These are phyloP conservation scores for Heterodera carotae DNA, from an alignment of 1,140 invertebrate genomes.

Conservation along the genomic window DNA sequence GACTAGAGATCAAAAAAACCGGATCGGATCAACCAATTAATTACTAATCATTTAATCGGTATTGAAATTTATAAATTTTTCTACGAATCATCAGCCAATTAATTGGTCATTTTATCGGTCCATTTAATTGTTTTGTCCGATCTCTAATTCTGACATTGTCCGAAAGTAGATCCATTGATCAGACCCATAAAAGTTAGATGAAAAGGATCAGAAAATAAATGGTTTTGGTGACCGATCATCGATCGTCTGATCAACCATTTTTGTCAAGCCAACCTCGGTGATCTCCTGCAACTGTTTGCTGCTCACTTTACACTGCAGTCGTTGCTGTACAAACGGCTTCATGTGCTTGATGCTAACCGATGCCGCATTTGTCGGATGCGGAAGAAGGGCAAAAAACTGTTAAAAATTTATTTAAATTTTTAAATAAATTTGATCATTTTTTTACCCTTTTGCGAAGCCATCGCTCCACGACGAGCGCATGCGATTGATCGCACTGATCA, in stretches of 20 bases:
- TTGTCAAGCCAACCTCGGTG: constrained; percentile 43
- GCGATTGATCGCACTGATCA: constrained; percentile 48
- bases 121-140: too few relatives aligned
- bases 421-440: neutral
- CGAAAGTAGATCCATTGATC: too few relatives aligned
- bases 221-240: too few relatives aligned
- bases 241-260: neutral
- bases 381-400: constrained; percentile 22
- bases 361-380: constrained; percentile 26
- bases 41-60: too few relatives aligned
- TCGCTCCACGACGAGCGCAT: constrained; percentile 56
- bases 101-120: too few relatives aligned
- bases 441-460: constrained; percentile 60
- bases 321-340: constrained; percentile 65
- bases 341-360: constrained; percentile 61
- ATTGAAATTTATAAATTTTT: too few relatives aligned
- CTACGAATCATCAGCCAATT: too few relatives aligned
- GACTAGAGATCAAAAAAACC: too few relatives aligned
- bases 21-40: too few relatives aligned
- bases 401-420: neutral
- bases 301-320: constrained; percentile 60
- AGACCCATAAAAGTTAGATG: too few relatives aligned
- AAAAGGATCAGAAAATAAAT: too few relatives aligned
- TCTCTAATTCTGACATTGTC: too few relatives aligned
- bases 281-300: constrained; percentile 62